These are phyloP conservation scores for Microctenopoma lineatum DNA, from an alignment of 2,797 vertebrate genomes.

Conservation along the genomic window DNA sequence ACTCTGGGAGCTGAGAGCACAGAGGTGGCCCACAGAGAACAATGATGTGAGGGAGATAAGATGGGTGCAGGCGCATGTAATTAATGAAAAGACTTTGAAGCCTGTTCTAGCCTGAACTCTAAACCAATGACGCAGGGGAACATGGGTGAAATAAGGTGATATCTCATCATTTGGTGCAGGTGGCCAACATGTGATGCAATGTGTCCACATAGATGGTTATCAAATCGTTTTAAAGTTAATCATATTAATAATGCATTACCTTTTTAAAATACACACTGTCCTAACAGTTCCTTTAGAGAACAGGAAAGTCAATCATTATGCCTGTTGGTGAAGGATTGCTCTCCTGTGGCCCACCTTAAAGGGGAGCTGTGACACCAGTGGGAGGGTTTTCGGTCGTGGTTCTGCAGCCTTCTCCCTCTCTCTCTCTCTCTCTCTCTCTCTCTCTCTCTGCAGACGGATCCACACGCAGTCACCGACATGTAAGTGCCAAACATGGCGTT, in stretches of 20 bases:
- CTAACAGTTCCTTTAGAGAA: too few relatives aligned
- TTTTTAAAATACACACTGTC: too few relatives aligned
- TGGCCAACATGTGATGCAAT: too few relatives aligned
- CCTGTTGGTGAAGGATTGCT: too few relatives aligned
- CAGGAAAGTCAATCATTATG: too few relatives aligned
- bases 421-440: too few relatives aligned
- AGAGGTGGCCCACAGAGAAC: constrained; percentile 27
- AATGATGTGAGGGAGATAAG: constrained; percentile 29
- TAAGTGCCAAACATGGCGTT: constrained; percentile 43
- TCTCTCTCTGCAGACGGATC: not conserved
- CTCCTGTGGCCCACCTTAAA: constrained; percentile 9
- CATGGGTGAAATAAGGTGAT: constrained; percentile 1
- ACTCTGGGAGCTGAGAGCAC: constrained; percentile 4
- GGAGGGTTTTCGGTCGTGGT: constrained; percentile 33
- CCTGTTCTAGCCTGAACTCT: constrained; percentile 4
- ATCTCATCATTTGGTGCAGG: too few relatives aligned
- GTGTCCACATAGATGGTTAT: too few relatives aligned
- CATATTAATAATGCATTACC: too few relatives aligned
- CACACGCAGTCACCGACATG: not conserved
- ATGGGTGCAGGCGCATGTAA: constrained; percentile 15
- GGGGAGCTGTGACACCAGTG: constrained; percentile 8
- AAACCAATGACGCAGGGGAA: constrained; percentile 4
- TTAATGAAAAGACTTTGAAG: constrained; percentile 45
- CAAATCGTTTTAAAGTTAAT: too few relatives aligned
- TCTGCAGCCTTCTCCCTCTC: too few relatives aligned